Base-by-base conservation (phyloP, 2,113 vertebrate species). In the Macquaria australasica region DNA sequence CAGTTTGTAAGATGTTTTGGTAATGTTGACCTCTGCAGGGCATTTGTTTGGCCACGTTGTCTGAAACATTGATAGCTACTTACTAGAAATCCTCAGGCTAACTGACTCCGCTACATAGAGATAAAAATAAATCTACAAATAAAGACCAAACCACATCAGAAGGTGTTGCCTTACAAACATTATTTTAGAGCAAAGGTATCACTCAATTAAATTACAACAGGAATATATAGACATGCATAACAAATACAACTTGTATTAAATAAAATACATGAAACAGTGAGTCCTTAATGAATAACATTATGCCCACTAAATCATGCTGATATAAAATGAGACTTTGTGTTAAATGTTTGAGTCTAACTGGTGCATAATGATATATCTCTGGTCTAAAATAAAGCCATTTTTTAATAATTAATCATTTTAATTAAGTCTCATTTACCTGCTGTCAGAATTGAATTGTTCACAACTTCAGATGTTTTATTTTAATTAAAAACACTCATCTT, bases 1-100 rank as follows among this genome's bases (percentile, higher is more conserved):
- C 92, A 82, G 88, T 91, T 88, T 85, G 91, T 91, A 86, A 91
- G 83, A 80, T 48, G 41, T 81, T 86, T 76, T 67, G 55, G 79
- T 31, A 6, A 41, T 43, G 64, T 80, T 82, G 6, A 84, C 39
- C 69, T 62, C 77, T 82, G 73, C 73, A 70, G 66, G 75, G 68
- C 53, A 4, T 70, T 79, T 59, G 21, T 86, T 84, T 50, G 37
- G 48, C 82, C 62, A 76, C 6, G 1, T 68, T 74, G 55, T 74
- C 39, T 72, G 23, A 75, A 56, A 39, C 37, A 21, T 21, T 68
- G 37, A 21, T 72, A 80, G 23, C 48, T 69, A 34, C 34, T 11
- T 11, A 53, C 20, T 37, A 25, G 53, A 41, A 50, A 51, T 66
- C 68, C 68, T 77, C 55, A 56, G 69, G 34, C 59, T 48, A 8